Base-by-base conservation (phyloP, 2,797 vertebrate genomes). In the Nyctalus aviator region DNA sequence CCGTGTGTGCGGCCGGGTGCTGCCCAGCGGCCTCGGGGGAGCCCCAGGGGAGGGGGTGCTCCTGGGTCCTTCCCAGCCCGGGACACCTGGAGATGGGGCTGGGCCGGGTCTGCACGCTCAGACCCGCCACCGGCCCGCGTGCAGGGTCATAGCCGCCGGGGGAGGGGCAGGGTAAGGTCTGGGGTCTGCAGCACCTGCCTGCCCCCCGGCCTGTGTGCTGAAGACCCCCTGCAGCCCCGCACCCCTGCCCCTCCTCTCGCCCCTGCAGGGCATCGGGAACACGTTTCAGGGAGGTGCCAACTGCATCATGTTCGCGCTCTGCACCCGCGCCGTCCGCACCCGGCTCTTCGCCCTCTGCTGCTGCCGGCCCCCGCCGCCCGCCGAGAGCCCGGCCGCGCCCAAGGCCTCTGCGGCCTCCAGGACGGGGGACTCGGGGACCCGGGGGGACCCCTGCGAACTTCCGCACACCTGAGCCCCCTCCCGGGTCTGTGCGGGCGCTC, bases 261-360 rank as follows among this genome's bases (percentile, higher is more conserved):
- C 37, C 68, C 35, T 23, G 3, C 98, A 99, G 99, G 99, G 99
- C 0, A 98, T 99, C 0, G 99, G 99, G 13, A 99, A 99, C 98
- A 99, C 99, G 0, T 99, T 99, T 75, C 99, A 99, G 97, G 99
- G 99, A 95, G 99, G 99, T 0, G 99, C 99, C 95, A 99, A 99
- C 98, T 99, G 99, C 96, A 98, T 99, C 96, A 98, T 99, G 99
- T 99, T 99, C 8, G 99, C 99, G 3, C 96, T 99, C 66, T 99
- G 99, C 46, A 99, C 99, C 0, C 98, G 96, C 0, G 98, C 98
- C 0, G 97, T 99, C 66, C 98, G 99, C 3, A 57, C 97, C 0
- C 98, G 99, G 5, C 98, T 99, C 68, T 76, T 98, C 14, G 76
- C 98, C 0, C 59, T 96, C 4, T 72, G 99, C 12, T 98, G 46